Percentiles rank a stretch among this genome's conserved stretches.
These are phyloP conservation scores for Gyps fulvus DNA, from an alignment of 2,113 vertebrate species.

Conservation along the genomic window DNA sequence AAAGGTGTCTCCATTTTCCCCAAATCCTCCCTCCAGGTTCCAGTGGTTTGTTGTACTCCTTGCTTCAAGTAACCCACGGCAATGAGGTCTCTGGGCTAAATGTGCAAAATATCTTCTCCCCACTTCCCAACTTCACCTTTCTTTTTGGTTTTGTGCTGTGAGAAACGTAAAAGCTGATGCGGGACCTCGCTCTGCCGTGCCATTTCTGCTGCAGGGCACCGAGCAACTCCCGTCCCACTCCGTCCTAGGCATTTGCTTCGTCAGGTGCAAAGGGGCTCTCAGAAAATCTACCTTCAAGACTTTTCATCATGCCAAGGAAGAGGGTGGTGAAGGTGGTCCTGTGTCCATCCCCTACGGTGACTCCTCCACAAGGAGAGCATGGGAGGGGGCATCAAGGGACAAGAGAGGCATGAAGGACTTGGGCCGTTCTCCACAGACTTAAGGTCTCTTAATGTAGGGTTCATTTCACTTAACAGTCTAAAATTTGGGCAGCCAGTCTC, in stretches of 20 bases:
- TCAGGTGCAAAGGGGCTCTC: neutral
- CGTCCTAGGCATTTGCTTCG: rapidly evolving
- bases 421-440: too few species aligned
- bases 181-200: neutral
- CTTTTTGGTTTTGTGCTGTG: neutral
- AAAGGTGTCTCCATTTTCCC: neutral
- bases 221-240: neutral
- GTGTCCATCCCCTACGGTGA: too few species aligned
- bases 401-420: too few species aligned
- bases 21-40: neutral
- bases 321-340: too few species aligned
- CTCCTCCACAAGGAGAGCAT: too few species aligned
- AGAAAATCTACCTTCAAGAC: neutral
- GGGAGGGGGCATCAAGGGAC: too few species aligned
- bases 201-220: neutral
- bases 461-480: too few species aligned
- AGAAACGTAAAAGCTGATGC: neutral
- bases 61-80: neutral
- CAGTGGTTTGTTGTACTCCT: neutral
- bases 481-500: too few species aligned
- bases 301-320: neutral
- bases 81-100: neutral
- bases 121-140: neutral
- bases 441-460: too few species aligned
- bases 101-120: neutral